Evolutionary conservation across 2,113 vertebrate genomes (phyloP).

Genomic region (Elgaria multicarinata): DNA sequence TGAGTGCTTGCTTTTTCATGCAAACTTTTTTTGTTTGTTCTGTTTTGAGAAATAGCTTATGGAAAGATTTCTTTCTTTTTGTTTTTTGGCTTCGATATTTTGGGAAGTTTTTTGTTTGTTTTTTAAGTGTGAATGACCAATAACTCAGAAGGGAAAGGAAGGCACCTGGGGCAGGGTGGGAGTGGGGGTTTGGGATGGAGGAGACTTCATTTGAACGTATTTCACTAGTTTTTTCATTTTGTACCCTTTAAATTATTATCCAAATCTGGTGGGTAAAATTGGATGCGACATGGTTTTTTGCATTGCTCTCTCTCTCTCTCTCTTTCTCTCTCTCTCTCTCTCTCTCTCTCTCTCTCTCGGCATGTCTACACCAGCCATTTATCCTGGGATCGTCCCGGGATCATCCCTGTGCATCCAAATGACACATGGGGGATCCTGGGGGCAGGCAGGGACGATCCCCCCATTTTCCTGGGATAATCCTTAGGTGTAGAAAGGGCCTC

Average conservation of each 20-base stretch:
- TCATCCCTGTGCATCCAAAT: no score
- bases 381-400: no score
- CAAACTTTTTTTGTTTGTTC: slow-evolving; percentile 56
- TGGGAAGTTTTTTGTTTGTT: slow-evolving; percentile 52
- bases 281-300: slow-evolving; percentile 21
- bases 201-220: not conserved
- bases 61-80: slow-evolving; percentile 58
- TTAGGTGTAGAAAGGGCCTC: no score
- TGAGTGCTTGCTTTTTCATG: slow-evolving; percentile 83
- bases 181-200: not conserved
- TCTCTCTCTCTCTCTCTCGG: no score
- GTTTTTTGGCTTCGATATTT: slow-evolving; percentile 42
- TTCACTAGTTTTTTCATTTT: not conserved
- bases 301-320: slow-evolving; percentile 52
- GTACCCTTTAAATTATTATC: slow-evolving; percentile 36
- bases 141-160: slow-evolving; percentile 61
- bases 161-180: not conserved
- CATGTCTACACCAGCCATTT: no score
- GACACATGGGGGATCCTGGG: no score
- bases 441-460: no score
- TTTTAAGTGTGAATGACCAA: slow-evolving; percentile 66
- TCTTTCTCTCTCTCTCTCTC: no score
- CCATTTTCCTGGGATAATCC: no score
- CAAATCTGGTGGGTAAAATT: slow-evolving; percentile 5
- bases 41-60: slow-evolving; percentile 79